Conservation (phyloP, 92 coral and sea anemone genomes). For the Epizoanthus illoricatus region DNA sequence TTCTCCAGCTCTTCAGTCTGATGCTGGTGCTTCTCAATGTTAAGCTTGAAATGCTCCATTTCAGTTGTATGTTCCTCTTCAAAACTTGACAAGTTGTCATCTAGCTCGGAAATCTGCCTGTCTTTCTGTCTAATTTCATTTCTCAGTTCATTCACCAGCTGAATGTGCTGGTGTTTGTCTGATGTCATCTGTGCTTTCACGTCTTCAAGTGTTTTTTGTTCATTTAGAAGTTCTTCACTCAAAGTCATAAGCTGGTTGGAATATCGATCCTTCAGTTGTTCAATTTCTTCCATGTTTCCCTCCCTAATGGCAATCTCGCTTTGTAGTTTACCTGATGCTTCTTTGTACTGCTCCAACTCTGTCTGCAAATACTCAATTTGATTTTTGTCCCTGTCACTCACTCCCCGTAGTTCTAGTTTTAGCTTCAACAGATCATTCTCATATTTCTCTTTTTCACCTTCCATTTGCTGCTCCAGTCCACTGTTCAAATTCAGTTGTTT, state of each 20-base stretch:
- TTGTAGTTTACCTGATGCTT: conserved; percentile 31
- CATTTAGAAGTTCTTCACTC: conserved; percentile 48
- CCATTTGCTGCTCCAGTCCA: conserved; percentile 64
- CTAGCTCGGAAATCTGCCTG: conserved; percentile 70
- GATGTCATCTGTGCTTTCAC: conserved; percentile 21
- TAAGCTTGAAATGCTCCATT: conserved; percentile 61
- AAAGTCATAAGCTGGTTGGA: conserved; percentile 41
- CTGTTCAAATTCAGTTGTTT: conserved; percentile 65
- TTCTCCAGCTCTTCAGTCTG: conserved; percentile 82
- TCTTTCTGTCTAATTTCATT: conserved; percentile 63
- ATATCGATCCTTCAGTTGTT: conserved; percentile 40
- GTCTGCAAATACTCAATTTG: conserved; percentile 39
- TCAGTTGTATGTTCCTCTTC: conserved; percentile 86
- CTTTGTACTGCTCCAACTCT: conserved; percentile 30
- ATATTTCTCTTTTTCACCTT: conserved; percentile 46
- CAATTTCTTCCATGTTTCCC: conserved; percentile 32
- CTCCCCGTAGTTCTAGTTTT: conserved; percentile 41
- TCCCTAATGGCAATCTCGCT: conserved; percentile 27
- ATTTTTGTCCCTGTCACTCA: conserved; percentile 9
- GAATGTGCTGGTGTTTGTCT: conserved; percentile 32
- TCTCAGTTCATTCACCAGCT: conserved; percentile 54
- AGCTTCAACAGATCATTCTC: conserved; percentile 38
- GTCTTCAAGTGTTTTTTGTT: conserved; percentile 36
- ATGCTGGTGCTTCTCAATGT: conserved; percentile 70
- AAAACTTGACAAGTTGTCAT: conserved; percentile 80